A percentile compares a stretch with the other conserved stretches of the same genome.
Conservation (phyloP, 2,797 vertebrate species). For the Spinibarbus caldwelli region DNA sequence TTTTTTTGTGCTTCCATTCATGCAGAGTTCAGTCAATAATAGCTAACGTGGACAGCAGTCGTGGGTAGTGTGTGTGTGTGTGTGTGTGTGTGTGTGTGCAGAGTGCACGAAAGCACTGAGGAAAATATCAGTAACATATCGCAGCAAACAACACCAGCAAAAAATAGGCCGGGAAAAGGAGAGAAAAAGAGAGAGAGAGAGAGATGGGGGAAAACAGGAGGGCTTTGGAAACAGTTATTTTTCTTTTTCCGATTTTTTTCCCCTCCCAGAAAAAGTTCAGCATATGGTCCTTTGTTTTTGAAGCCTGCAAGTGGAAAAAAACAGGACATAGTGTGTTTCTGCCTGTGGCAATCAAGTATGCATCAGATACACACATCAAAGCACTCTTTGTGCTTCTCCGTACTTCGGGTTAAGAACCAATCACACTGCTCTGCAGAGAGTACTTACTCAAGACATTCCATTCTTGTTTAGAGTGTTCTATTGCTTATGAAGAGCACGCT, state of each 20-base stretch:
- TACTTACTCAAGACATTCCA: constrained; percentile 9
- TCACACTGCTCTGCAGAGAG: not conserved
- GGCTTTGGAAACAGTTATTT: constrained; percentile 47
- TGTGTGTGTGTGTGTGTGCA: constrained; percentile 4
- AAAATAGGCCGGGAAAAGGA: constrained; percentile 15
- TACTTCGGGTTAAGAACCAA: constrained; percentile 33
- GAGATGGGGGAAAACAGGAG: not conserved
- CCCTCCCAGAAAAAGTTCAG: constrained; percentile 41
- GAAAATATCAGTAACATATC: constrained; percentile 21
- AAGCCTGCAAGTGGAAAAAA: constrained; percentile 24
- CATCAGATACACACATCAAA: constrained; percentile 40
- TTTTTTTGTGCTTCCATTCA: constrained; percentile 2
- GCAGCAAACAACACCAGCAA: not conserved
- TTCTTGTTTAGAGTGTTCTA: not conserved
- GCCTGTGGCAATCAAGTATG: constrained; percentile 27
- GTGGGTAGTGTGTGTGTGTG: not conserved
- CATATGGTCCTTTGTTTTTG: constrained; percentile 53
- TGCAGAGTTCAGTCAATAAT: constrained; percentile 2
- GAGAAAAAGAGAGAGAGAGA: not conserved
- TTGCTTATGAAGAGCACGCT: not conserved
- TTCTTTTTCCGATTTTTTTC: constrained; percentile 10
- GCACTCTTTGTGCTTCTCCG: constrained; percentile 34
- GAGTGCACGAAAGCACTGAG: not conserved
- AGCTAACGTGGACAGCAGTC: not conserved
- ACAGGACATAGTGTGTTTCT: constrained; percentile 43